These are phyloP conservation scores for Coleophora flavipennella DNA, from an alignment of 2,888 invertebrate genomes.

Conservation along the genomic window DNA sequence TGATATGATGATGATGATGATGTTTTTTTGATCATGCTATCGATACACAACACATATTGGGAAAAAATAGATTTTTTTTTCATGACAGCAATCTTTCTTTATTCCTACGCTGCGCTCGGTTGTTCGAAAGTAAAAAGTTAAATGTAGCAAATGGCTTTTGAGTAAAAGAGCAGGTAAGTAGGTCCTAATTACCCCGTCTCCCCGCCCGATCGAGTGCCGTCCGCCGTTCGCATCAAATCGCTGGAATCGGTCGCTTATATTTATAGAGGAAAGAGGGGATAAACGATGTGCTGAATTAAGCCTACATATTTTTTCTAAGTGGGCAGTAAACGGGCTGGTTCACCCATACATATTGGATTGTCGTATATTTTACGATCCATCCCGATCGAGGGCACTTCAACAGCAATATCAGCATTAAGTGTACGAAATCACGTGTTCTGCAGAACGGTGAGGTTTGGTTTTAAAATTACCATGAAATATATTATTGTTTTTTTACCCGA, in stretches of 20 bases:
- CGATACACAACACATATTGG: no score
- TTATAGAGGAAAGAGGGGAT: conserved; percentile 40
- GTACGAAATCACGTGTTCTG: conserved; percentile 53
- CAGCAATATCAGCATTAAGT: conserved; percentile 47
- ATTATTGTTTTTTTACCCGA: no score
- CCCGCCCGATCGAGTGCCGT: conserved; percentile 37
- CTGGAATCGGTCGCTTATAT: conserved; percentile 55
- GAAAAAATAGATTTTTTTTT: no score
- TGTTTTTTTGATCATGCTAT: no score
- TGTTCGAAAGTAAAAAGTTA: conserved; percentile 25
- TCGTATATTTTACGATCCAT: conserved; percentile 68
- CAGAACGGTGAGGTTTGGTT: conserved; percentile 26
- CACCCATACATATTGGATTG: conserved; percentile 61
- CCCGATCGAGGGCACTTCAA: conserved; percentile 50
- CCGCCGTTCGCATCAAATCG: conserved; percentile 41
- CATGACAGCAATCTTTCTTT: no score
- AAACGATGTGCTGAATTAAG: conserved; percentile 62
- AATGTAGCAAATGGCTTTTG: conserved; percentile 8
- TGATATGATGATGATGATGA: no score
- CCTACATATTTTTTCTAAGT: conserved; percentile 66
- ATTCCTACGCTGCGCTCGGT: no score
- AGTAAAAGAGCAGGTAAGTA: conserved; percentile 22
- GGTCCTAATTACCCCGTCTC: conserved; percentile 49
- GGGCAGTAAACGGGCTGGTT: conserved; percentile 59
- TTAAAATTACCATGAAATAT: conserved; percentile 1